Conservation (phyloP, 1,140 invertebrate species). For the Leptonema lineaticorne region DNA sequence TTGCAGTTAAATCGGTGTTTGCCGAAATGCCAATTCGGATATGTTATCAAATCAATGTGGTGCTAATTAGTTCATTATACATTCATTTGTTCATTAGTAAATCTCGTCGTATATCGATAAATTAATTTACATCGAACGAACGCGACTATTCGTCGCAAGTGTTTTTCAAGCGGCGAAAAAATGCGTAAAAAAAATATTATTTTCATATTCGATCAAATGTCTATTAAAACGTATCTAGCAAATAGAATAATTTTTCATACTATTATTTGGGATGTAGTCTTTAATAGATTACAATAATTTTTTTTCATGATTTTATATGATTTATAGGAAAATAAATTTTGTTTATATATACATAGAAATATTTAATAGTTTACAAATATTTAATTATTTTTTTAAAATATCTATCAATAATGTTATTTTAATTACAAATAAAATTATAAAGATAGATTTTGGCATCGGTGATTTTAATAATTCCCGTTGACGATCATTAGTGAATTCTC, state of each 20-base stretch:
- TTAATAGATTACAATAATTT: no score
- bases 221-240: not conserved
- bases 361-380: no score
- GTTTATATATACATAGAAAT: no score
- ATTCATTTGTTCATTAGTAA: slow-evolving; percentile 25
- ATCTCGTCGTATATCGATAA: slow-evolving; percentile 2
- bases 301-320: not conserved
- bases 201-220: not conserved
- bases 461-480: slow-evolving; percentile 32
- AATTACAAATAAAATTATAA: no score
- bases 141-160: not conserved
- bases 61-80: slow-evolving; percentile 25
- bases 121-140: slow-evolving; percentile 16
- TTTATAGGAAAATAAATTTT: not conserved
- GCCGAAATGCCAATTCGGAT: slow-evolving; percentile 19
- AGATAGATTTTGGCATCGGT: slow-evolving; percentile 12
- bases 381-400: no score
- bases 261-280: not conserved
- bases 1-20: slow-evolving; percentile 3
- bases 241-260: not conserved
- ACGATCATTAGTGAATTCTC: slow-evolving; percentile 33
- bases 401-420: no score
- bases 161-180: no score
- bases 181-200: not conserved
- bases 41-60: slow-evolving; percentile 10